These are phyloP conservation scores for Dryas iulia DNA, from an alignment of 1,140 invertebrate species.

Conservation along the genomic window DNA sequence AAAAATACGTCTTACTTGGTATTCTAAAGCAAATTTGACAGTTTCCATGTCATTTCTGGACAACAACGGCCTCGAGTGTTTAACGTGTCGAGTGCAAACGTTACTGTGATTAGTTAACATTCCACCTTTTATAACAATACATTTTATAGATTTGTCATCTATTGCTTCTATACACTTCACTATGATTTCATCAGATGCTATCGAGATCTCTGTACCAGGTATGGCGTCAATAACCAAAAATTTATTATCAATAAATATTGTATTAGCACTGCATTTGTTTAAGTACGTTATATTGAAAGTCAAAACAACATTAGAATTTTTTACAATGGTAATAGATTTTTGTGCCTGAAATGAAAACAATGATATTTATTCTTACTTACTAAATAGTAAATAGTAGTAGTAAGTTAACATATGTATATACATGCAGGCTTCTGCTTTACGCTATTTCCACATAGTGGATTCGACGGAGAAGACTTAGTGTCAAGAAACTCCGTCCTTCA, in stretches of 20 bases:
- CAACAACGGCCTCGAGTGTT: conserved; percentile 37
- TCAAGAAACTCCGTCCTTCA: too few species aligned
- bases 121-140: conserved; percentile 46
- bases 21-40: conserved; percentile 50
- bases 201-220: conserved; percentile 47
- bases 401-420: too few species aligned
- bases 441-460: too few species aligned
- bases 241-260: conserved; percentile 54
- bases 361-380: too few species aligned
- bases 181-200: conserved; percentile 48
- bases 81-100: conserved; percentile 39
- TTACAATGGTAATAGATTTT: conserved; percentile 32
- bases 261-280: conserved; percentile 46
- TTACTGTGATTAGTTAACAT: conserved; percentile 39
- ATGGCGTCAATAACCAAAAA: conserved; percentile 41
- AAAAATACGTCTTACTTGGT: conserved; percentile 41
- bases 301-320: conserved; percentile 40
- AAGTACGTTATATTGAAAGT: conserved; percentile 38
- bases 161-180: conserved; percentile 40
- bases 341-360: conserved; percentile 37
- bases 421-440: too few species aligned
- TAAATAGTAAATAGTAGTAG: too few species aligned
- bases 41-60: conserved; percentile 48
- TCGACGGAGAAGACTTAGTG: too few species aligned
- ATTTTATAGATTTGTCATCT: conserved; percentile 43